These are phyloP conservation scores for Cyclargus thomasi DNA, from an alignment of 1,140 invertebrate genomes.

Conservation along the genomic window DNA sequence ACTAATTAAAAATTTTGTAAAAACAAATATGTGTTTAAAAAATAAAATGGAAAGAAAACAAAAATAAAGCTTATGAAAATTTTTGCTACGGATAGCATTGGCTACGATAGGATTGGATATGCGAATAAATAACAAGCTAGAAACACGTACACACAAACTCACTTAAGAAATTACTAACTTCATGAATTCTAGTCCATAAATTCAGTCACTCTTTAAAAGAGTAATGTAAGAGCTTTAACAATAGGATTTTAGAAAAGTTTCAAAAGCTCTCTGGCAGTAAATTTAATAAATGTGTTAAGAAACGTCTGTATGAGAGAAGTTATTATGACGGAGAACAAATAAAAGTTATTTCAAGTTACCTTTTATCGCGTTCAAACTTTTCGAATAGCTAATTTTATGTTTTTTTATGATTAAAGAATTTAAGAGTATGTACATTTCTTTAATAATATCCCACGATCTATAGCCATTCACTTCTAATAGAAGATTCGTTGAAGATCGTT, in stretches of 20 bases:
- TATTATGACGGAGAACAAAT: not conserved
- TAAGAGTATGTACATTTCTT: too few species aligned
- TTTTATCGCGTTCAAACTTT: not conserved
- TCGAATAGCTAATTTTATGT: not conserved
- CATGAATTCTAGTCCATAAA: constrained; percentile 7
- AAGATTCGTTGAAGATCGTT: too few species aligned
- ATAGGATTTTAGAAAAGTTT: constrained; percentile 12
- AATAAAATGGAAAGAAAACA: too few species aligned
- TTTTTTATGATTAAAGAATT: not conserved
- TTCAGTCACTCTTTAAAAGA: constrained; percentile 11
- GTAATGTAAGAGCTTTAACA: constrained; percentile 12
- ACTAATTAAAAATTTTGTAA: too few species aligned
- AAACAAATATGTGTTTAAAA: too few species aligned
- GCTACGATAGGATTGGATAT: too few species aligned
- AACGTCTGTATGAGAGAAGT: not conserved
- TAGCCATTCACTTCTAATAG: too few species aligned
- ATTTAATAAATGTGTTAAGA: constrained; percentile 15
- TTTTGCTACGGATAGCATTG: too few species aligned
- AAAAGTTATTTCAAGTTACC: not conserved
- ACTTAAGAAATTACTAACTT: constrained; percentile 6
- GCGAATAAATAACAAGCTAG: not conserved
- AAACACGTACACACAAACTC: not conserved
- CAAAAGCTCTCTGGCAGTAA: constrained; percentile 7
- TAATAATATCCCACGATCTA: too few species aligned
- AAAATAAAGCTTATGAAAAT: too few species aligned